Percentiles rank a stretch among this genome's conserved stretches.
Conservation (phyloP, 1,140 invertebrate species). For the Drosophila eugracilis region DNA sequence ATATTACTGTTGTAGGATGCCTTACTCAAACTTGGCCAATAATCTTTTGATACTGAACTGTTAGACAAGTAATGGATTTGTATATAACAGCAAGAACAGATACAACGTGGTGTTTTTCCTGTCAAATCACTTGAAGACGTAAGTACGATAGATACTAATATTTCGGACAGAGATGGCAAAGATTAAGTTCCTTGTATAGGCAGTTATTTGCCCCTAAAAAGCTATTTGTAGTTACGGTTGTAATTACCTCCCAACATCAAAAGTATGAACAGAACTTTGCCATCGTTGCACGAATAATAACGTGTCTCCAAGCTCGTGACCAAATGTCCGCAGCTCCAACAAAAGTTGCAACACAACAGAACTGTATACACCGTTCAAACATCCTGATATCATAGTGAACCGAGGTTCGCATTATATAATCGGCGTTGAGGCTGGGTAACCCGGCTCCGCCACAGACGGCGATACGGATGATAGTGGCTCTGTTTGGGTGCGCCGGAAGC, state of each 20-base stretch:
- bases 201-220: background rate
- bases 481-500: conserved; percentile 67
- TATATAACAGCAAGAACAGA: too few relatives aligned
- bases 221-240: background rate
- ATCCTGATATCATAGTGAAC: conserved; percentile 73
- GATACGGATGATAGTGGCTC: conserved; percentile 24
- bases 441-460: conserved; percentile 63
- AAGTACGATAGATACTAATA: too few relatives aligned
- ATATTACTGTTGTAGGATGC: too few relatives aligned
- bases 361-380: conserved; percentile 55
- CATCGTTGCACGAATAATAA: conserved; percentile 59
- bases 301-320: conserved; percentile 54
- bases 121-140: too few relatives aligned
- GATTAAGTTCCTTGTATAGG: background rate
- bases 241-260: conserved; percentile 42
- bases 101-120: too few relatives aligned
- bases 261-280: conserved; percentile 58
- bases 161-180: too few relatives aligned
- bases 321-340: conserved; percentile 23
- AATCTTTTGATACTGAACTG: too few relatives aligned
- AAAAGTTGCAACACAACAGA: conserved; percentile 53
- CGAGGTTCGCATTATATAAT: conserved; percentile 72
- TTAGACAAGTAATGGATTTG: too few relatives aligned
- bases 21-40: too few relatives aligned
- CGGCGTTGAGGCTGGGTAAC: conserved; percentile 65